Base-by-base conservation (phyloP, 2,888 invertebrate genomes). In the Byasa hedistus region DNA sequence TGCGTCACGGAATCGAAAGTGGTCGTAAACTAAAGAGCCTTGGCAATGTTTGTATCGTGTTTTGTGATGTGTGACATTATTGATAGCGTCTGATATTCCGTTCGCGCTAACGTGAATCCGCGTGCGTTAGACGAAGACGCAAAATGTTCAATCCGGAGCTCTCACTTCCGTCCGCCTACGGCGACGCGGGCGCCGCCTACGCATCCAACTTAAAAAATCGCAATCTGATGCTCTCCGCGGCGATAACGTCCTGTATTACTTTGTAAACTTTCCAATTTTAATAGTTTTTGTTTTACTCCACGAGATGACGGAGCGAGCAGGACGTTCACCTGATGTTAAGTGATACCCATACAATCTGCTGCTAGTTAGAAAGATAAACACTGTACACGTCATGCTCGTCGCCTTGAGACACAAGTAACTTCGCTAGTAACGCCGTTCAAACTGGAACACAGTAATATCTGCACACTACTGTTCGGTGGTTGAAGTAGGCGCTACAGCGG, bases 151-250 rank as follows among this genome's bases (percentile, higher is more conserved):
- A 79, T 77, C 78, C 80, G 82, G 77, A 80, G 87, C 91, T 91
- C 89, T 91, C 89, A 90, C 91, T 91, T 91, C 91, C 91, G 91
- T 85, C 90, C 91, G 89, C 91, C 91, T 83, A 91, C 90, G 84
- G 70, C 69, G 70, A 73, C 75, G 76, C 80, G 75, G 76, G 80
- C 81, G 83, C 85, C 82, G 80, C 89, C 90, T 82, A 90, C 90
- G 89, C 89, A 75, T 72, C 72, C 79, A 79, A 83, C 86, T 87
- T 86, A 74, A 80, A 82, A 86, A 86, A 86, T 85, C 79, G 87
- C 89, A 78, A 86, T 77, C 77, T 82, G 82, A 82, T 83, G 83
- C 82, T 84, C 84, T 81, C 80, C 71, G 77, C 77, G 75, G 79
- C 76, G 75, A 79, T 85, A 83, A 82, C 86, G 79, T 79, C 76